These are phyloP conservation scores for Lepidothrix coronata DNA, from an alignment of 2,113 vertebrate genomes.

Conservation along the genomic window DNA sequence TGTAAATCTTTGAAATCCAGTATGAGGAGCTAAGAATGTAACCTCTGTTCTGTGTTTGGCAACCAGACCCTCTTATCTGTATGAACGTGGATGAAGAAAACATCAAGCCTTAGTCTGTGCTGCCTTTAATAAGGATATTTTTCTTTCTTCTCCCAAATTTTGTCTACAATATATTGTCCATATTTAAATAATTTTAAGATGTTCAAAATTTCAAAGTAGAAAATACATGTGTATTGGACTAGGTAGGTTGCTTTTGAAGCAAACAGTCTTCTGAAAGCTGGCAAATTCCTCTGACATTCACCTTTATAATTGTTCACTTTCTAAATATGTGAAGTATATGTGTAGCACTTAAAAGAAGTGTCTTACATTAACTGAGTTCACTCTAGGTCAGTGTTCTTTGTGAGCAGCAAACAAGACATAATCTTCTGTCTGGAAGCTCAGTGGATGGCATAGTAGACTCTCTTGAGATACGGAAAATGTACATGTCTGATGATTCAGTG, in stretches of 20 bases:
- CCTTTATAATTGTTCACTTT: slow-evolving; percentile 5
- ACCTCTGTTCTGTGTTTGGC: slow-evolving; percentile 10
- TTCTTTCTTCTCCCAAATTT: neutral
- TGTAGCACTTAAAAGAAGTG: slow-evolving; percentile 34
- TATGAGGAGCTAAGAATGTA: slow-evolving; percentile 29
- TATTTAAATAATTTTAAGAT: neutral
- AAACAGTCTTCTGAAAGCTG: neutral
- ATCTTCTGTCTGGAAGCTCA: slow-evolving; percentile 66
- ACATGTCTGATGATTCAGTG: slow-evolving; percentile 75
- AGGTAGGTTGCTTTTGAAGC: neutral
- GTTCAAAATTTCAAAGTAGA: neutral
- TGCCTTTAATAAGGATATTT: neutral
- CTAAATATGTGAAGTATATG: slow-evolving; percentile 39
- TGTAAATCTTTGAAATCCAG: slow-evolving; percentile 24
- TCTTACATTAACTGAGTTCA: slow-evolving; percentile 65
- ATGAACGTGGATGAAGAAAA: neutral
- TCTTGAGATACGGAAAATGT: slow-evolving; percentile 72
- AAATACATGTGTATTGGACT: neutral
- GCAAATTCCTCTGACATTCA: neutral
- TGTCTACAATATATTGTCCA: neutral
- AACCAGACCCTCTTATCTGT: neutral
- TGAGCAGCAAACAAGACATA: slow-evolving; percentile 69
- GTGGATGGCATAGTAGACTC: slow-evolving; percentile 64
- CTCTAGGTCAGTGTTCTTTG: slow-evolving; percentile 66
- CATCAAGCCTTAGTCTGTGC: neutral